Evolutionary conservation across 2,797 vertebrate genomes (phyloP), one percentile per base, ranked within the genome.

Genomic region (Mallotus villosus): DNA sequence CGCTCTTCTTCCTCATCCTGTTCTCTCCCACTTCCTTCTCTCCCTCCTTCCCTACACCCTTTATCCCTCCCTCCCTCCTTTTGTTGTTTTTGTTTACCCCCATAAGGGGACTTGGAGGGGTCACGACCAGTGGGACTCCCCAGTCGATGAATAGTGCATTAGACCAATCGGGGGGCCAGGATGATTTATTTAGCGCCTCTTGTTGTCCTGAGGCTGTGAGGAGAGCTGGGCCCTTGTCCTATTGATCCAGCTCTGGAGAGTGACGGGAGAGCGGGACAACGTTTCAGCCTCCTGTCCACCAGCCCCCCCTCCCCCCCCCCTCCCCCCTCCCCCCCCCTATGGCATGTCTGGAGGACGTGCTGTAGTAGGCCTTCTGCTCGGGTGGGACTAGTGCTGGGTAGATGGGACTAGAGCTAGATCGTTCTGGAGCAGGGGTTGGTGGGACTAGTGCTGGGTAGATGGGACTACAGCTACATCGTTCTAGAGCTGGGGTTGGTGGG

Each of bases 171-270:
- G 67, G 67, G 49, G 5, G 62, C 78, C 68, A 49, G 29, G 46
- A 78, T 74, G 65, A 77, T 85, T 84, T 82, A 85, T 88, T 83
- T 37, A 83, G 53, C 64, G 72, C 63, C 37, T 60, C 32, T 63
- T 75, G 79, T 72, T 66, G 65, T 80, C 57, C 64, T 64, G 58
- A 57, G 55, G 66, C 64, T 65, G 21, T 63, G 63, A 68, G 77
- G 32, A 34, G 32, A 34, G 74, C 63, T 78, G 83, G 64, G 61
- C 61, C 68, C 71, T 7, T 80, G 80, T 76, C 62, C 69, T 81
- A 86, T 75, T 86, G 85, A 88, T 86, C 77, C 55, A 53, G 8
- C 64, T 79, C 68, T 32, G 59, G 41, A 74, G 57, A 64, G 61
- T 49, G 5, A 6, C 32, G 32, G 74, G 77, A 79, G 67, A 69